phyloP scores from a whole-genome alignment of 2,113 vertebrate genomes.

The Delphinapterus leucas region DNA sequence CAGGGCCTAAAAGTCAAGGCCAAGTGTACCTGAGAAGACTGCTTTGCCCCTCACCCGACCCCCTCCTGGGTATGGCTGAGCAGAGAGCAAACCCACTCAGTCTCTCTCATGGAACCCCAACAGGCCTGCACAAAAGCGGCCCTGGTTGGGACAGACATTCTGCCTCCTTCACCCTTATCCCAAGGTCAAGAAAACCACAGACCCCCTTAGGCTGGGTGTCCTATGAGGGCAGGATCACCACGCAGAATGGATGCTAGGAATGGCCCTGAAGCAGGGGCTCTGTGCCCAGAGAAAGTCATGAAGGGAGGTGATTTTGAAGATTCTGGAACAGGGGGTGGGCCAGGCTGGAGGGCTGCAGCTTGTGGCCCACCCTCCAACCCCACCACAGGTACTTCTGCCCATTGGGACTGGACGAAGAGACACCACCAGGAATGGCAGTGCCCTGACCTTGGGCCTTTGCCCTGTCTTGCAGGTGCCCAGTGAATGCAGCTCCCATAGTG shows the following conservation, averaged over 20 bases:
- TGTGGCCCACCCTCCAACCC: background rate
- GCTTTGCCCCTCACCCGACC: background rate
- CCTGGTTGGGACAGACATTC: background rate
- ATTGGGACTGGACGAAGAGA: background rate
- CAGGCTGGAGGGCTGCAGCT: background rate
- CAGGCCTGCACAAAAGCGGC: background rate
- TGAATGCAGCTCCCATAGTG: slow-evolving; percentile 90
- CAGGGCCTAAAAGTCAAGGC: background rate
- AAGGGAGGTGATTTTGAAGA: background rate
- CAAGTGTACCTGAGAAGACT: background rate
- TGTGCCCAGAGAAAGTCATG: too few relatives aligned
- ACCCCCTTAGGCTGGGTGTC: background rate
- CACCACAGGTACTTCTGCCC: background rate
- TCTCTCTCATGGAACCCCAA: background rate
- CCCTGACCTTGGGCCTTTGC: slow-evolving; percentile 40
- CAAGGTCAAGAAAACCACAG: background rate
- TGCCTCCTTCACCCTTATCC: background rate
- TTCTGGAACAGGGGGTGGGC: background rate
- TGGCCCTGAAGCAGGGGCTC: background rate
- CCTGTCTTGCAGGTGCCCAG: slow-evolving; percentile 86
- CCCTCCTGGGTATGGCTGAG: background rate
- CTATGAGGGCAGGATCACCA: background rate
- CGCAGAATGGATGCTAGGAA: background rate
- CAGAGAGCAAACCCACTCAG: background rate
- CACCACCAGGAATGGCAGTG: background rate